A percentile compares a stretch with the other conserved stretches of the same genome.
Conservation (phyloP, 2,113 vertebrate species). For the Azemiops feae region DNA sequence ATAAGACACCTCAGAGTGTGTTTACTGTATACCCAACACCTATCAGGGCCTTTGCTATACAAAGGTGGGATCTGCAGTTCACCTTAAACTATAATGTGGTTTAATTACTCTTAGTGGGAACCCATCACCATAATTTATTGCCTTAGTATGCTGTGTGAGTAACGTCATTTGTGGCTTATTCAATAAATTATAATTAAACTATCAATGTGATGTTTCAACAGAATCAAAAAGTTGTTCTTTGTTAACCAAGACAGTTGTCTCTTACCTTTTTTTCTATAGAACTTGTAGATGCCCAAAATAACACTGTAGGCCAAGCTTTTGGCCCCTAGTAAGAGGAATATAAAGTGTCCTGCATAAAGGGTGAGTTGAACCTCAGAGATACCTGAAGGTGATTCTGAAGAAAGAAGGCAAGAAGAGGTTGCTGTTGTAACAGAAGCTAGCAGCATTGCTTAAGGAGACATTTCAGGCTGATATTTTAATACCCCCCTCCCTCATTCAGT, state of each 20-base stretch:
- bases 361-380: background rate
- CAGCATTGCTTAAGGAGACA: background rate
- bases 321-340: background rate
- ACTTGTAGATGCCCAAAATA: background rate
- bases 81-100: background rate
- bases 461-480: background rate
- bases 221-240: background rate
- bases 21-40: background rate
- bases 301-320: constrained; percentile 19
- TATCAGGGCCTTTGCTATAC: background rate
- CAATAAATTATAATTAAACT: background rate
- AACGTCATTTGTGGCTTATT: background rate
- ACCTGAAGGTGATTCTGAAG: background rate
- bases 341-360: background rate
- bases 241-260: background rate
- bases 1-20: background rate
- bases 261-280: background rate
- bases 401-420: background rate
- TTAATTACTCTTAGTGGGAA: background rate
- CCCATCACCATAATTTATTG: background rate
- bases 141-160: background rate
- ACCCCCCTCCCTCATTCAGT: background rate
- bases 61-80: background rate
- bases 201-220: background rate
- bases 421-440: background rate